Evolutionary conservation across 2,113 vertebrate genomes (phyloP).

Genomic region (Cyphomyrus discorhynchus): DNA sequence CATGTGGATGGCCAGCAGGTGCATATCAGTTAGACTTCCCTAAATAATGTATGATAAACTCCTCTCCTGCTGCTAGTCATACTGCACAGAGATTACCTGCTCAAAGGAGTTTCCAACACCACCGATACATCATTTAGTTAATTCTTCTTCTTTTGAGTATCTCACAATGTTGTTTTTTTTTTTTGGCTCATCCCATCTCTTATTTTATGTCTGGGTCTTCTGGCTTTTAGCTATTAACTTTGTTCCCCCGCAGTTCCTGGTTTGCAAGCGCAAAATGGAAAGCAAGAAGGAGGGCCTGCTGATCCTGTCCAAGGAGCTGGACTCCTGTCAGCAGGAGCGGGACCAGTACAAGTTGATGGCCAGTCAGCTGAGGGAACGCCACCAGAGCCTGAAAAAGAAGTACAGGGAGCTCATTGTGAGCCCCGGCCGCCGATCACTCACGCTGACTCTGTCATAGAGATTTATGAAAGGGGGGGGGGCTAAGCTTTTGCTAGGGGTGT

Average conservation of each 20-base stretch:
- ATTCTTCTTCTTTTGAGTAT: not conserved
- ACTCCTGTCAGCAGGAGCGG: conserved; percentile 89
- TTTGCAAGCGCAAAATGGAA: conserved; percentile 89
- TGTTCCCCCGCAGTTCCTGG: conserved; percentile 64
- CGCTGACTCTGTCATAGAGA: not conserved
- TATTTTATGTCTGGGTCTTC: not conserved
- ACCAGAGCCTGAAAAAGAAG: conserved; percentile 92
- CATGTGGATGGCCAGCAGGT: not conserved
- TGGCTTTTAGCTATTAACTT: not conserved
- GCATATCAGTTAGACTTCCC: not conserved
- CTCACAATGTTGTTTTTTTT: not conserved
- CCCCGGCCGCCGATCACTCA: not conserved
- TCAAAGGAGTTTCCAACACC: not conserved
- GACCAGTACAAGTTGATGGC: conserved; percentile 97
- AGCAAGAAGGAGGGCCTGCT: conserved; percentile 92
- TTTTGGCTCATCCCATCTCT: not conserved
- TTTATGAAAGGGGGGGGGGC: not conserved
- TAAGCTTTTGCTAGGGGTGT: not conserved
- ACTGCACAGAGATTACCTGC: not conserved
- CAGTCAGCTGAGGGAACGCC: conserved; percentile 85
- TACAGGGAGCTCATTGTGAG: conserved; percentile 87
- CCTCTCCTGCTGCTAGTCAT: not conserved
- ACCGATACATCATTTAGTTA: not conserved
- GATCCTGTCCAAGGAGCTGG: conserved; percentile 93
- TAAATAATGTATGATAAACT: not conserved